Base-by-base conservation (phyloP, 2,797 vertebrate species). In the Acanthopagrus latus region DNA sequence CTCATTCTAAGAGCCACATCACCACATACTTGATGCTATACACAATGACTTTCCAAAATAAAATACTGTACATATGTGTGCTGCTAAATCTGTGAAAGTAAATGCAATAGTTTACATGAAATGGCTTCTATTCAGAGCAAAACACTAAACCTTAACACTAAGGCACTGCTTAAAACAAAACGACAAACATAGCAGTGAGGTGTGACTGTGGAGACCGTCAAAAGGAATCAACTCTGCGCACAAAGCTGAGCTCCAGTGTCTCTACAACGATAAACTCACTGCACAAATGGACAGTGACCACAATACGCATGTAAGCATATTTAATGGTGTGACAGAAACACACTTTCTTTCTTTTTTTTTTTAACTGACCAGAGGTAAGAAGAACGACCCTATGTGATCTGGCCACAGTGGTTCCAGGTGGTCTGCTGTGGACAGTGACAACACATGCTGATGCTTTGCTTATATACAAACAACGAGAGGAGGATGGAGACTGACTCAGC, bases 111-210 rank as follows among this genome's bases (percentile, higher is more conserved):
- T 85, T 88, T 62, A 78, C 59, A 78, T 80, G 71, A 72, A 70
- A 81, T 55, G 71, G 64, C 78, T 88, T 88, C 74, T 76, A 83
- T 52, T 62, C 67, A 77, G 60, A 83, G 69, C 41, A 27, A 79
- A 88, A 76, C 23, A 59, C 58, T 65, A 78, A 86, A 85, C 81
- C 77, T 82, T 90, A 90, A 90, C 67, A 85, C 91, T 83, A 94
- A 93, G 93, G 94, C 93, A 94, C 93, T 91, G 89, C 83, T 92
- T 76, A 71, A 90, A 91, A 85, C 60, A 81, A 87, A 86, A 89
- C 20, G 41, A 85, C 73, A 73, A 76, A 89, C 78, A 21, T 16
- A 68, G 76, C 71, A 79, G 65, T 71, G 87, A 83, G 55, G 25
- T 79, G 76, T 72, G 66, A 74, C 82, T 73, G 67, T 76, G 64